Evolutionary conservation across 2,113 vertebrate species (phyloP).

Genomic region (Diglossa brunneiventris): DNA sequence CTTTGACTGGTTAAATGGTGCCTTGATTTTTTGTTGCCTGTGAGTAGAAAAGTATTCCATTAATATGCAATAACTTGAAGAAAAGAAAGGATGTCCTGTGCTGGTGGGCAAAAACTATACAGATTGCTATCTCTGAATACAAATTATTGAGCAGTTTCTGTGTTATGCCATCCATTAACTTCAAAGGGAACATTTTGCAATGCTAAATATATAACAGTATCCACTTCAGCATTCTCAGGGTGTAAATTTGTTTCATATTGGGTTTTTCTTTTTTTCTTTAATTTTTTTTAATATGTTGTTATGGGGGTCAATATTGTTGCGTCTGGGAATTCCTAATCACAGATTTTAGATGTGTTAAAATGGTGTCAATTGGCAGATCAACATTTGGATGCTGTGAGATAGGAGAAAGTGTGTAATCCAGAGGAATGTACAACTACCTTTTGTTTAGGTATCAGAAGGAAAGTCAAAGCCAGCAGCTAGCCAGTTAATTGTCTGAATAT

Average conservation of each 20-base stretch:
- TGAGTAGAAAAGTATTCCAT: slow-evolving; percentile 30
- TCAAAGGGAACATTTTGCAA: slow-evolving; percentile 11
- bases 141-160: slow-evolving; percentile 38
- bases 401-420: neutral
- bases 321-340: neutral
- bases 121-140: slow-evolving; percentile 31
- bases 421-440: neutral
- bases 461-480: neutral
- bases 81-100: slow-evolving; percentile 43
- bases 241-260: neutral
- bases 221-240: neutral
- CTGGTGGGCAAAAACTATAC: slow-evolving; percentile 45
- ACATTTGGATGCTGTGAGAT: neutral
- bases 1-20: slow-evolving; percentile 26
- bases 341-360: neutral
- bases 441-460: neutral
- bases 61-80: slow-evolving; percentile 38
- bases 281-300: neutral
- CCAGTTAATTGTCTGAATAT: neutral
- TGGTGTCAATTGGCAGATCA: neutral
- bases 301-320: neutral
- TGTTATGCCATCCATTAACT: neutral
- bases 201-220: neutral
- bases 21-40: slow-evolving; percentile 46
- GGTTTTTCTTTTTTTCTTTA: neutral